Evolutionary conservation across 2,797 vertebrate genomes (phyloP), one percentile per base, ranked within the genome.

Genomic region (Columba guinea): DNA sequence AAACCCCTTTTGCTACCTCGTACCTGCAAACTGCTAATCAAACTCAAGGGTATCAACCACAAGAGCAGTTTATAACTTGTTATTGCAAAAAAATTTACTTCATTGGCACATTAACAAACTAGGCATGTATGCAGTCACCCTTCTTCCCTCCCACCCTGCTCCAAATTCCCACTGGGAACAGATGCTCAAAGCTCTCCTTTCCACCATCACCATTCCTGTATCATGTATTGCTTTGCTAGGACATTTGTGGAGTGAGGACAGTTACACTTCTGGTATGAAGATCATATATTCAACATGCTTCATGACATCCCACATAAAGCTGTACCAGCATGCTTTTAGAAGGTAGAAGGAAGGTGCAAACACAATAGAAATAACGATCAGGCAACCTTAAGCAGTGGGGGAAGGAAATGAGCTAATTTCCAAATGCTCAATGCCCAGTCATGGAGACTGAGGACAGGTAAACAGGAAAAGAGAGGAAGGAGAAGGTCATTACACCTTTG

Each of bases 401-500:
- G 94, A 95, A 97, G 95, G 95, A 97, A 97, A 90, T 97, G 95
- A 96, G 70, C 77, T 97, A 92, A 96, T 87, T 97, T 91, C 93
- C 90, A 96, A 96, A 95, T 56, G 80, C 39, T 93, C 67, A 55
- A 62, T 96, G 92, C 83, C 90, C 91, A 91, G 94, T 93, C 39
- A 59, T 28, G 67, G 86, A 87, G 77, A 90, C 90, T 0, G 11
- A 92, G 74, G 84, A 93, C 94, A 95, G 96, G 94, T 94, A 97
- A 96, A 97, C 94, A 95, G 94, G 94, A 97, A 97, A 84, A 84
- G 84, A 91, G 83, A 93, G 95, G 92, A 97, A 95, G 80, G 88
- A 94, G 95, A 39, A 92, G 88, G 95, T 95, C 95, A 92, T 95
- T 93, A 89, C 94, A 96, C 95, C 93, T 96, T 97, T 93, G 86